Evolutionary conservation across 2,888 invertebrate genomes (phyloP), one percentile per base, ranked within the genome.

Genomic region (Galerucella calmariensis): DNA sequence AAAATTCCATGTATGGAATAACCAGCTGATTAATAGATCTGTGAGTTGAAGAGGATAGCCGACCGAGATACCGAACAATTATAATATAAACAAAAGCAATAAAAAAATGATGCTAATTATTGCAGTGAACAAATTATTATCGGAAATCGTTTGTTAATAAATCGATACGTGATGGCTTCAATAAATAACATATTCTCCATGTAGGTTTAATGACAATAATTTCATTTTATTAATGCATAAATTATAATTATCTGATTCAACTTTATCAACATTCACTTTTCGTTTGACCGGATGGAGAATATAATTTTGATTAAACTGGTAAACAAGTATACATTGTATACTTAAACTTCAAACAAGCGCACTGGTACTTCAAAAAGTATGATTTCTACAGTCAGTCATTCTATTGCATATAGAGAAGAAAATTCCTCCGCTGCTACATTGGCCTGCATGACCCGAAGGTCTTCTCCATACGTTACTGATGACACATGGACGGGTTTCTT

Each of bases 401-500:
- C 35, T 41, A 41, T 41, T 41, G 8, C 35, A 41, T 9, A 41
- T 41, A 41, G 77, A 68, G 46, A 67, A 63, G 76, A 80, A 75
- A 80, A 82, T 81, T 82, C 81, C 79, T 77, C 41, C 73, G 72
- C 75, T 75, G 78, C 80, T 78, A 81, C 80, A 82, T 81, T 81
- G 81, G 76, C 80, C 82, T 77, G 74, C 75, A 75, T 81, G 83
- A 83, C 83, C 83, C 78, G 74, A 76, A 76, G 81, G 81, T 81
- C 81, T 81, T 76, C 80, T 74, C 81, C 82, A 78, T 83, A 82
- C 78, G 82, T 82, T 82, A 79, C 79, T 81, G 82, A 82, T 83
- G 83, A 83, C 82, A 83, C 80, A 83, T 83, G 79, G 82, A 81
- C 81, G 82, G 82, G 81, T 82, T 82, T 83, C 82, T 83, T 82